A percentile compares a stretch with the other conserved stretches of the same genome.
Conservation (phyloP, 2,113 vertebrate species). For the Saguinus midas region DNA sequence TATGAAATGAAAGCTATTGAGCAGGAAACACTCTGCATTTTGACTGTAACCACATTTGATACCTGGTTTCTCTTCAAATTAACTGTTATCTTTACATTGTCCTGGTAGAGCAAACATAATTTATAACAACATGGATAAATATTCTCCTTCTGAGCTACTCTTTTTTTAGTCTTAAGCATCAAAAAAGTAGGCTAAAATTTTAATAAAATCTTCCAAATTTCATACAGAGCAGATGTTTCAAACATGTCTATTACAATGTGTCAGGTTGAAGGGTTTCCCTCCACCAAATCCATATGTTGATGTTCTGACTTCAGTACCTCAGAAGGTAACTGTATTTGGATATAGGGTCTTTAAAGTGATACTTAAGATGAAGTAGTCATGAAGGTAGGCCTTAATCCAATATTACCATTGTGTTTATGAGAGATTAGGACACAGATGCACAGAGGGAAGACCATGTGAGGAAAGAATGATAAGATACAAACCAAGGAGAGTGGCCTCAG, state of each 20-base stretch:
- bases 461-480: not conserved
- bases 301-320: not conserved
- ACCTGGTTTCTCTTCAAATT: not conserved
- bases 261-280: not conserved
- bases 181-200: not conserved
- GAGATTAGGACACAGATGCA: not conserved
- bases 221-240: not conserved
- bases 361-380: not conserved
- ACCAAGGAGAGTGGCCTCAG: not conserved
- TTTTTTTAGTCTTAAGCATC: not conserved
- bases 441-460: not conserved
- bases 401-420: not conserved
- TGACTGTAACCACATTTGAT: not conserved
- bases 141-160: not conserved
- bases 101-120: not conserved
- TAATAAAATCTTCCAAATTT: not conserved
- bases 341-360: not conserved
- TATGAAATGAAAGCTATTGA: not conserved
- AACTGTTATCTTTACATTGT: not conserved
- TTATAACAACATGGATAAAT: not conserved
- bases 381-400: not conserved
- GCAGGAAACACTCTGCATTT: not conserved
- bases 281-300: not conserved
- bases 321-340: not conserved
- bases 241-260: not conserved